Conservation (phyloP, 2,888 invertebrate species). For the Cenopis cana region DNA sequence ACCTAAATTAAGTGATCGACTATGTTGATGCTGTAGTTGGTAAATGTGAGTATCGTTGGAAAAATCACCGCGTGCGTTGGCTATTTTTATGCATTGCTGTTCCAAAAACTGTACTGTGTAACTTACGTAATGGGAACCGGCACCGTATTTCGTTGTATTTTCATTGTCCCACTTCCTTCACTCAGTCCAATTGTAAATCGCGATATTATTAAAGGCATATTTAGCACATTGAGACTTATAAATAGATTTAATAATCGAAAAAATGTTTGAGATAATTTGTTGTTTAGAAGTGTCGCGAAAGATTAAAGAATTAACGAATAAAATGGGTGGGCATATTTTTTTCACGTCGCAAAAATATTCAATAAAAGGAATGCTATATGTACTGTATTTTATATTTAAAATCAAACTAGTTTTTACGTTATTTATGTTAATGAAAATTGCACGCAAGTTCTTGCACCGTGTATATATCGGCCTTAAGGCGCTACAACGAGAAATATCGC, state of each 20-base stretch:
- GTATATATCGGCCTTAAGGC: too few relatives aligned
- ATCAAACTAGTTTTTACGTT: too few relatives aligned
- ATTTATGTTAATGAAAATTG: too few relatives aligned
- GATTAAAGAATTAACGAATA: background rate
- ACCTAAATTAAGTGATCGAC: too few relatives aligned
- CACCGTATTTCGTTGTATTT: slow-evolving; percentile 28
- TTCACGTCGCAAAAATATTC: too few relatives aligned
- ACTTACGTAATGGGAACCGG: slow-evolving; percentile 19
- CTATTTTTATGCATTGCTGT: background rate
- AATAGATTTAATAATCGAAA: background rate
- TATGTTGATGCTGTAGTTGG: background rate
- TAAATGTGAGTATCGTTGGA: background rate
- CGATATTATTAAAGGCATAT: slow-evolving; percentile 29
- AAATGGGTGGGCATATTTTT: background rate
- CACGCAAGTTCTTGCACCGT: too few relatives aligned
- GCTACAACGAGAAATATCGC: too few relatives aligned
- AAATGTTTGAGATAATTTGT: background rate
- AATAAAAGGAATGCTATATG: too few relatives aligned
- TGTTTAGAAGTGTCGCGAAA: background rate
- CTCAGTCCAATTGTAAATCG: slow-evolving; percentile 34
- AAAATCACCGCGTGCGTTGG: background rate
- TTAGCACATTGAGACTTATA: background rate
- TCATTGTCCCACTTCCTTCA: slow-evolving; percentile 26
- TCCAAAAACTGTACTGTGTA: slow-evolving; percentile 10
- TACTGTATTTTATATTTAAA: too few relatives aligned